A percentile compares a stretch with the other conserved stretches of the same genome.
These are phyloP conservation scores for Callochromis pleurospilus DNA, from an alignment of 2,113 vertebrate genomes.

Conservation along the genomic window DNA sequence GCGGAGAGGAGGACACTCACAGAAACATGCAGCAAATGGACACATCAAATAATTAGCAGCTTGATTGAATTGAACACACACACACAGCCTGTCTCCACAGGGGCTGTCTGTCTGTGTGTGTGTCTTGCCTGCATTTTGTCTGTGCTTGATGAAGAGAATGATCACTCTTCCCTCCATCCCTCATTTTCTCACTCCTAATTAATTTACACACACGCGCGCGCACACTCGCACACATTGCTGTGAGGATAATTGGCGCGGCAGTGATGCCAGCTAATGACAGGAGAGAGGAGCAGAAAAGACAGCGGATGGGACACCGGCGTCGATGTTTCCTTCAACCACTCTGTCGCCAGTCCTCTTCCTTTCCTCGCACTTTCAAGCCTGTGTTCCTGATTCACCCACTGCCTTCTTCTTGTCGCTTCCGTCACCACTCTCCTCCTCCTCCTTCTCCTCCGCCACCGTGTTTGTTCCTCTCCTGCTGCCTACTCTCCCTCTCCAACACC, in stretches of 20 bases:
- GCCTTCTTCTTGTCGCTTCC: slow-evolving; percentile 22
- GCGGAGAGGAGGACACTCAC: background rate
- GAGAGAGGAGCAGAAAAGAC: slow-evolving; percentile 42
- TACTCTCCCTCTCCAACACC: background rate
- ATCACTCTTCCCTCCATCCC: slow-evolving; percentile 23
- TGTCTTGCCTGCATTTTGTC: slow-evolving; percentile 1
- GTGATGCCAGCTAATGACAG: slow-evolving; percentile 41
- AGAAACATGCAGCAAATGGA: background rate
- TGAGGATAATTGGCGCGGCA: slow-evolving; percentile 36
- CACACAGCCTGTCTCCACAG: background rate
- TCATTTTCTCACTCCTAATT: slow-evolving; percentile 47
- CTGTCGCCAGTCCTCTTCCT: background rate
- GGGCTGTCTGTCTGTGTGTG: background rate
- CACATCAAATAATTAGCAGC: slow-evolving; percentile 15
- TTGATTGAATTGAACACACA: background rate
- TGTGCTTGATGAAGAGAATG: slow-evolving; percentile 38
- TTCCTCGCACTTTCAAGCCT: background rate
- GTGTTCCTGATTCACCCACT: slow-evolving; percentile 3
- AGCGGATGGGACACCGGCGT: slow-evolving; percentile 5
- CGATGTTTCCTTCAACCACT: slow-evolving; percentile 21
- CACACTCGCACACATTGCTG: background rate
- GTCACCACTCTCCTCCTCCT: slow-evolving; percentile 16
- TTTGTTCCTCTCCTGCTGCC: background rate
- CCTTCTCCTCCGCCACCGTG: background rate
- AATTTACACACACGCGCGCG: slow-evolving; percentile 8